Evolutionary conservation across 2,113 vertebrate genomes (phyloP).

Genomic region (Holacanthus passer): DNA sequence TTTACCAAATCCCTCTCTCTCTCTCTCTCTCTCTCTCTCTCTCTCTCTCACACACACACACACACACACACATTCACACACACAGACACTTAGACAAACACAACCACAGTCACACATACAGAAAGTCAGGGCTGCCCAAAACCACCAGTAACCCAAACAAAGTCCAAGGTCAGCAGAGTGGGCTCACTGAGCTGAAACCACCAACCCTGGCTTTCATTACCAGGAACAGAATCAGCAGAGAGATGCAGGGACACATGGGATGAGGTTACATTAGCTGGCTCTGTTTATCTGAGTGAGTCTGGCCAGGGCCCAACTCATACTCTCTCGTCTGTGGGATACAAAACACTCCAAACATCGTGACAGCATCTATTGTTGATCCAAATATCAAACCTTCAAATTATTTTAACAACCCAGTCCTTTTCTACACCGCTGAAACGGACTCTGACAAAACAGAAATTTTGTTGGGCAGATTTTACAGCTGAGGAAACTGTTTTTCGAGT

Average conservation of each 20-base stretch:
- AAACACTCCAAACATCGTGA: constrained; percentile 47
- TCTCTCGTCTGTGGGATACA: constrained; percentile 27
- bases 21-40: not conserved
- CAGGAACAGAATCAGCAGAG: constrained; percentile 57
- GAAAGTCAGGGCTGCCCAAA: constrained; percentile 52
- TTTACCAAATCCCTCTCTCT: not conserved
- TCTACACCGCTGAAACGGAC: not conserved
- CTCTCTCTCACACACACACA: not conserved
- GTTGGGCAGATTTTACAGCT: constrained; percentile 9
- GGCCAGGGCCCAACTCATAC: constrained; percentile 41
- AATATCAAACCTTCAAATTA: constrained; percentile 37
- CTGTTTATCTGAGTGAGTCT: constrained; percentile 59
- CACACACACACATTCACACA: not conserved
- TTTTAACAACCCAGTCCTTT: constrained; percentile 13
- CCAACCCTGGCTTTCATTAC: constrained; percentile 66
- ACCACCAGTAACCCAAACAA: constrained; percentile 73
- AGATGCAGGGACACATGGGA: constrained; percentile 59
- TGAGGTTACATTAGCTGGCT: constrained; percentile 60
- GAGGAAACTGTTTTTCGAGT: not conserved
- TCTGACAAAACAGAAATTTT: not conserved
- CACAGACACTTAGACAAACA: constrained; percentile 34
- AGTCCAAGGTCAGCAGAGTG: constrained; percentile 73
- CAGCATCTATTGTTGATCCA: constrained; percentile 18
- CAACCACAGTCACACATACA: constrained; percentile 33
- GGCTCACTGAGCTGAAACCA: constrained; percentile 67